Percentiles rank a stretch among this genome's conserved stretches.
Evolutionary conservation across 1,140 invertebrate species (phyloP).

Genomic region (Drosophila baimaii): DNA sequence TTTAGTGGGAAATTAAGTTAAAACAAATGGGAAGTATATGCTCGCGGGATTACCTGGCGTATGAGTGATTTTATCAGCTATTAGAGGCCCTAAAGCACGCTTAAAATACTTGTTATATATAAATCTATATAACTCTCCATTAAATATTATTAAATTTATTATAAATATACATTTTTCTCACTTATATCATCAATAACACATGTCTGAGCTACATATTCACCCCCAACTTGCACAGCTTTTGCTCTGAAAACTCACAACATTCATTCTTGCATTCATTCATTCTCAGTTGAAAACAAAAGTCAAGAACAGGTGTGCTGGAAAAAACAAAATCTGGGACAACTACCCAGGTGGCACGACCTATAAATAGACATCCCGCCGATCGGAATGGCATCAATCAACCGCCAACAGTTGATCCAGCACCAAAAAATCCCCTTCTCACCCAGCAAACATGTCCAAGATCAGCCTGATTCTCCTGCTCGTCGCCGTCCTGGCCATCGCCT

Average conservation of each 20-base stretch:
- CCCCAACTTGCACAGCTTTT: background rate
- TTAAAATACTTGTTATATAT: too few species aligned
- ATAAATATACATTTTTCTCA: background rate
- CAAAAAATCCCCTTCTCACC: background rate
- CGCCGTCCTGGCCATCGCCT: conserved; percentile 18
- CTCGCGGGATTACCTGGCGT: background rate
- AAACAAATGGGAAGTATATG: too few species aligned
- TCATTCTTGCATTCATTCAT: background rate
- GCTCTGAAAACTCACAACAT: background rate
- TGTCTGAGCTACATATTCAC: too few species aligned
- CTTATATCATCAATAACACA: too few species aligned
- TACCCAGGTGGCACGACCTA: background rate
- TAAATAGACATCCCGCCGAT: conserved; percentile 1
- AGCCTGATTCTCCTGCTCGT: conserved; percentile 46
- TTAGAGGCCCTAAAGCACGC: too few species aligned
- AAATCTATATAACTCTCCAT: too few species aligned
- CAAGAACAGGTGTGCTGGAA: conserved; percentile 16
- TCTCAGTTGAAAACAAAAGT: background rate
- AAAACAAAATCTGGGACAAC: background rate
- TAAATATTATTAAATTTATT: too few species aligned
- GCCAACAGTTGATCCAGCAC: background rate
- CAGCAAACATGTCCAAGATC: conserved; percentile 58
- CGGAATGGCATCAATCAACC: conserved; percentile 11
- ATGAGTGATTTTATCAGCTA: background rate
- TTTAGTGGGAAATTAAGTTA: background rate